Evolutionary conservation across 2,797 vertebrate species (phyloP).

Genomic region (Hipposideros larvatus): DNA sequence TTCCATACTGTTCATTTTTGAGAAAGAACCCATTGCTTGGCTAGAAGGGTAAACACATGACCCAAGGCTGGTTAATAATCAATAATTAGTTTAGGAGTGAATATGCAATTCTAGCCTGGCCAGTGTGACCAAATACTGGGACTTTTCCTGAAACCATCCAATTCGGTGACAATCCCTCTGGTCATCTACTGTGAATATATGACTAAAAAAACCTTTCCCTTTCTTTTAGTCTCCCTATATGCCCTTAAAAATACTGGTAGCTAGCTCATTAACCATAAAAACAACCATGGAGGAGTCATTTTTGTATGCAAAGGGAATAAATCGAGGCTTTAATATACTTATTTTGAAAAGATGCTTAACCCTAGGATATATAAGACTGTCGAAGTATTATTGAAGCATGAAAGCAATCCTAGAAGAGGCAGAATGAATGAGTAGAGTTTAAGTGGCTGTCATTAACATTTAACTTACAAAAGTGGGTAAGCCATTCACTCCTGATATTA

Average conservation of each 20-base stretch:
- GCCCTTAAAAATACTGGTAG: background rate
- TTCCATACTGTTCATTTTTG: background rate
- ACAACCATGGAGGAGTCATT: background rate
- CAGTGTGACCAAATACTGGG: background rate
- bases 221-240: background rate
- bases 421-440: slow-evolving; percentile 33
- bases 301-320: slow-evolving; percentile 13
- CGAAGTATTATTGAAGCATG: slow-evolving; percentile 29
- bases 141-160: background rate
- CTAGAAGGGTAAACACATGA: background rate
- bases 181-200: background rate
- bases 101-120: background rate
- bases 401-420: background rate
- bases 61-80: background rate
- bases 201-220: background rate
- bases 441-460: slow-evolving; percentile 53
- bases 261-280: background rate
- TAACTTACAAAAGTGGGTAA: slow-evolving; percentile 54
- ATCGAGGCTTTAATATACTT: background rate
- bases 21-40: background rate
- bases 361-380: background rate
- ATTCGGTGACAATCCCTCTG: background rate
- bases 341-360: background rate
- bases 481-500: slow-evolving; percentile 37
- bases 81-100: background rate